A percentile compares a stretch with the other conserved stretches of the same genome.
Conservation (phyloP, 2,113 vertebrate species). For the Cyphomyrus discorhynchus region DNA sequence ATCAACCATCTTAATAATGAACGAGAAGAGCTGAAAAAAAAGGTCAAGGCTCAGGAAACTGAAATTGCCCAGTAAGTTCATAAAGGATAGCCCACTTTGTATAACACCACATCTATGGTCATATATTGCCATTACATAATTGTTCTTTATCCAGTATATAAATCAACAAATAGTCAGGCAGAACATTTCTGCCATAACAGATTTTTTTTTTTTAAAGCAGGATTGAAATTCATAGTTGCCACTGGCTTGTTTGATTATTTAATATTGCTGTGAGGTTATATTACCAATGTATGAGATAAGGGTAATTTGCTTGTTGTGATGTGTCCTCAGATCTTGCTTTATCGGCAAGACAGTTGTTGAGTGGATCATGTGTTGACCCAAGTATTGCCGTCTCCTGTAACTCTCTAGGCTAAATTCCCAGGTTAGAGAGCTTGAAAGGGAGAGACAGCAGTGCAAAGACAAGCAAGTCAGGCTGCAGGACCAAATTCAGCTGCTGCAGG, state of each 20-base stretch:
- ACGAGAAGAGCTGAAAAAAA: constrained; percentile 28
- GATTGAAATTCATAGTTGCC: neutral
- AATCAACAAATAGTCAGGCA: neutral
- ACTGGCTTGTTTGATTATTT: neutral
- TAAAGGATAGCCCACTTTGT: neutral
- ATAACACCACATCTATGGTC: neutral
- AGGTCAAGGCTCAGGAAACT: constrained; percentile 28
- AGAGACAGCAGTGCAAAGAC: constrained; percentile 8
- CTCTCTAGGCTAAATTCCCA: constrained; percentile 41
- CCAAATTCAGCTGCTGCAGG: constrained; percentile 50
- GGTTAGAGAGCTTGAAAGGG: constrained; percentile 40
- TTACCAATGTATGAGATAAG: neutral
- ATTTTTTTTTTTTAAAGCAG: neutral
- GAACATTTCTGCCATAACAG: neutral
- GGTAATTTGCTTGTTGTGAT: neutral
- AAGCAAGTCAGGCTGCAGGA: constrained; percentile 41
- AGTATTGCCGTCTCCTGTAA: neutral
- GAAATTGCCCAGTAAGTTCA: constrained; percentile 46
- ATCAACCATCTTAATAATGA: constrained; percentile 47
- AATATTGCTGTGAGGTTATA: neutral
- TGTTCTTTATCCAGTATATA: neutral
- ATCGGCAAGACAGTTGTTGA: neutral
- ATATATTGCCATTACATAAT: neutral
- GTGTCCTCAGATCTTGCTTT: neutral
- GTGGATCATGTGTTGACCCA: neutral